A percentile compares a stretch with the other conserved stretches of the same genome.
These are phyloP conservation scores for Melitaea cinxia DNA, from an alignment of 1,140 invertebrate species.

Conservation along the genomic window DNA sequence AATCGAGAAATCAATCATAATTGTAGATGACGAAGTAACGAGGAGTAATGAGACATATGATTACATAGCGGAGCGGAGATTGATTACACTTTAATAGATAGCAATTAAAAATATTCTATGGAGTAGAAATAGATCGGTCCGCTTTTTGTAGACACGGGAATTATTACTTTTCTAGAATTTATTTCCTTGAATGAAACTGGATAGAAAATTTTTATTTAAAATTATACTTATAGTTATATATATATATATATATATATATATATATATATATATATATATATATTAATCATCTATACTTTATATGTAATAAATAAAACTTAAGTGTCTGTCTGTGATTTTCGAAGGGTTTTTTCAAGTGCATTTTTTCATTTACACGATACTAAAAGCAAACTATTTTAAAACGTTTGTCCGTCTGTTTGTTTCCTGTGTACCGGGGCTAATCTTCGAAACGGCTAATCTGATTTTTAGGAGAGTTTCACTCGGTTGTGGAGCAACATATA, in stretches of 20 bases:
- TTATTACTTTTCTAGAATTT: conserved; percentile 4
- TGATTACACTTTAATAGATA: conserved; percentile 9
- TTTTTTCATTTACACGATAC: too few species aligned
- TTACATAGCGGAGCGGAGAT: conserved; percentile 9
- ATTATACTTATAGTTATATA: too few species aligned
- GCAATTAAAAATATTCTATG: conserved; percentile 24
- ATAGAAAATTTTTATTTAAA: neutral
- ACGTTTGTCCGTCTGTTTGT: too few species aligned
- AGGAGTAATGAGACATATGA: conserved; percentile 12
- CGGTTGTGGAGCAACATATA: too few species aligned
- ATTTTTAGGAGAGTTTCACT: too few species aligned
- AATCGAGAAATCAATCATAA: conserved; percentile 7
- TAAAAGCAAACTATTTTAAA: too few species aligned
- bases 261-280: neutral
- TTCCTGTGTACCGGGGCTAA: too few species aligned
- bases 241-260: too few species aligned
- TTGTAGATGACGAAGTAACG: conserved; percentile 11
- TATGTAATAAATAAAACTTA: neutral
- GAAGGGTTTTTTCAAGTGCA: too few species aligned
- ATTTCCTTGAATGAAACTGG: conserved; percentile 9
- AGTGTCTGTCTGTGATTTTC: too few species aligned
- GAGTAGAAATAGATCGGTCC: neutral
- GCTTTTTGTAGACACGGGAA: neutral
- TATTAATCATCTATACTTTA: neutral
- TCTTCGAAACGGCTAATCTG: too few species aligned